Evolutionary conservation across 2,888 invertebrate genomes (phyloP).

Genomic region (Meteorus cinctellus): DNA sequence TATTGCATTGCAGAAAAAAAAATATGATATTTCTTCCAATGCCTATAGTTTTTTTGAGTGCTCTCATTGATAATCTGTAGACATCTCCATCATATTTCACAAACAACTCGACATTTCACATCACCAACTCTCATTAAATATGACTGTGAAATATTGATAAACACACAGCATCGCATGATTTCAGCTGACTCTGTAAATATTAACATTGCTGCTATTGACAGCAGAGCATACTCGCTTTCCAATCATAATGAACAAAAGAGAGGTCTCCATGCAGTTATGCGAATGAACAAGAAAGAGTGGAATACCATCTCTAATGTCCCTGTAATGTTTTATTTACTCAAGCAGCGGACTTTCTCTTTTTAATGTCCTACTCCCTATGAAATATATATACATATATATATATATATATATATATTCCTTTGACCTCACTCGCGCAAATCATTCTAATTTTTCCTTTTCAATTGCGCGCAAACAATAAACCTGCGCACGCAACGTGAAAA

Average conservation of each 20-base stretch:
- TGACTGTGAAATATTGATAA: no score
- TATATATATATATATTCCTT: background rate
- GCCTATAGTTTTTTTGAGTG: no score
- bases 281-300: background rate
- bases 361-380: background rate
- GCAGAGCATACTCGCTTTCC: background rate
- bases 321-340: constrained; percentile 7
- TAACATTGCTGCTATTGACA: no score
- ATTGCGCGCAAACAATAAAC: background rate
- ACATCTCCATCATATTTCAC: no score
- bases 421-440: background rate
- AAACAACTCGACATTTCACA: no score
- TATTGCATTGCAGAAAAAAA: no score
- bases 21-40: no score
- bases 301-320: background rate
- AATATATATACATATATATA: background rate
- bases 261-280: background rate
- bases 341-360: constrained; percentile 1
- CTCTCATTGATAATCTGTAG: no score
- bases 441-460: background rate
- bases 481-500: background rate
- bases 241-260: background rate
- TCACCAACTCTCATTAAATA: no score
- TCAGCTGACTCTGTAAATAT: no score
- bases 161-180: no score